Evolutionary conservation across 1,140 invertebrate species (phyloP).

Genomic region (Eumeta japonica): DNA sequence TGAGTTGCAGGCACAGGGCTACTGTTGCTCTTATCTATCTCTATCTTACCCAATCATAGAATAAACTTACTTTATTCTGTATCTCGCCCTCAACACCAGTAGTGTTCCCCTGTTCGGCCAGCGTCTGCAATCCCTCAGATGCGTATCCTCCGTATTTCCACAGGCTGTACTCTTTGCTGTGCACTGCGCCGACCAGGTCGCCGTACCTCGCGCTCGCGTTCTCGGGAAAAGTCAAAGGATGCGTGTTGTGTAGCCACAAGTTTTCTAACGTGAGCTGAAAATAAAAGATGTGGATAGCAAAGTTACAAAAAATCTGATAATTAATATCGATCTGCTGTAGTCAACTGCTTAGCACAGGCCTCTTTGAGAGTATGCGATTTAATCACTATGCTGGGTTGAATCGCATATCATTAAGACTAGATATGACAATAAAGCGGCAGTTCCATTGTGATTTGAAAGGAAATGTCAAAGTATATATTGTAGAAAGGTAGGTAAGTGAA

Average conservation of each 20-base stretch:
- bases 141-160: slow-evolving; percentile 86
- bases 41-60: too few species aligned
- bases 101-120: slow-evolving; percentile 92
- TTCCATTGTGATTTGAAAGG: too few species aligned
- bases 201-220: slow-evolving; percentile 87
- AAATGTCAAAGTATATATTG: too few species aligned
- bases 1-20: too few species aligned
- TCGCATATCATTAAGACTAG: too few species aligned
- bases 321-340: too few species aligned
- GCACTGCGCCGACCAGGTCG: slow-evolving; percentile 95
- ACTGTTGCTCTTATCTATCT: too few species aligned
- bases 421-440: too few species aligned
- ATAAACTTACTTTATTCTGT: slow-evolving; percentile 50
- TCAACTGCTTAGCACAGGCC: too few species aligned
- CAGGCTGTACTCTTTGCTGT: slow-evolving; percentile 82
- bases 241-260: slow-evolving; percentile 94
- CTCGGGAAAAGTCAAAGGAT: slow-evolving; percentile 90
- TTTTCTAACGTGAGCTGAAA: slow-evolving; percentile 87
- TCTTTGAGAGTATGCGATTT: too few species aligned
- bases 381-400: too few species aligned
- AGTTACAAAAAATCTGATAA: not conserved
- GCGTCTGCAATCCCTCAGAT: slow-evolving; percentile 84
- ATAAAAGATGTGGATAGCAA: slow-evolving; percentile 5
- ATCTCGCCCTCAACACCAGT: slow-evolving; percentile 89
- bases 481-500: too few species aligned